These are phyloP conservation scores for Neopipo cinnamomea DNA, from an alignment of 2,113 vertebrate genomes.

Conservation along the genomic window DNA sequence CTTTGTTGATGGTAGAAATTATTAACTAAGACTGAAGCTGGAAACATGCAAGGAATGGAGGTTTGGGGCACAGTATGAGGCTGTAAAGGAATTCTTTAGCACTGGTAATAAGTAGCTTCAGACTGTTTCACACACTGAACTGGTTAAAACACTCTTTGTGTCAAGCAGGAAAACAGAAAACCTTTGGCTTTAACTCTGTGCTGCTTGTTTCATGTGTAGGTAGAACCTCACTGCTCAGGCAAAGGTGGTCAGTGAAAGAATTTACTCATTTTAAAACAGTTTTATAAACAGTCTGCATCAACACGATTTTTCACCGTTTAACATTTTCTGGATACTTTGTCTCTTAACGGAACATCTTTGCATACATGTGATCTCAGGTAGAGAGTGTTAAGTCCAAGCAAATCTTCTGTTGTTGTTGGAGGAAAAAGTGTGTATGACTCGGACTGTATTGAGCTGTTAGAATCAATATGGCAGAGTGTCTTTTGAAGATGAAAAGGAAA, in stretches of 20 bases:
- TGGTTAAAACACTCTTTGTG: not conserved
- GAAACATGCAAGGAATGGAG: not conserved
- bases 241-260: not conserved
- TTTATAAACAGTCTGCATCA: not conserved
- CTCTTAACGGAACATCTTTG: not conserved
- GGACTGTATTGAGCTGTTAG: not conserved
- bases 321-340: not conserved
- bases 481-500: not conserved
- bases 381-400: not conserved
- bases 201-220: not conserved
- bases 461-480: not conserved
- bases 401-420: not conserved
- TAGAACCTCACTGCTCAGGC: not conserved
- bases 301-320: not conserved
- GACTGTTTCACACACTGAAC: not conserved
- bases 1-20: constrained; percentile 32
- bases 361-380: not conserved
- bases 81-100: not conserved
- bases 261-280: not conserved
- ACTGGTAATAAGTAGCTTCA: not conserved
- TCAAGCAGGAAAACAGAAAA: not conserved
- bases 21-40: constrained; percentile 20
- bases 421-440: accelerated
- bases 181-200: not conserved
- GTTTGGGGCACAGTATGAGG: not conserved